Percentiles rank a stretch among this genome's conserved stretches.
Evolutionary conservation across 2,113 vertebrate species (phyloP).

Genomic region (Channa maculata): DNA sequence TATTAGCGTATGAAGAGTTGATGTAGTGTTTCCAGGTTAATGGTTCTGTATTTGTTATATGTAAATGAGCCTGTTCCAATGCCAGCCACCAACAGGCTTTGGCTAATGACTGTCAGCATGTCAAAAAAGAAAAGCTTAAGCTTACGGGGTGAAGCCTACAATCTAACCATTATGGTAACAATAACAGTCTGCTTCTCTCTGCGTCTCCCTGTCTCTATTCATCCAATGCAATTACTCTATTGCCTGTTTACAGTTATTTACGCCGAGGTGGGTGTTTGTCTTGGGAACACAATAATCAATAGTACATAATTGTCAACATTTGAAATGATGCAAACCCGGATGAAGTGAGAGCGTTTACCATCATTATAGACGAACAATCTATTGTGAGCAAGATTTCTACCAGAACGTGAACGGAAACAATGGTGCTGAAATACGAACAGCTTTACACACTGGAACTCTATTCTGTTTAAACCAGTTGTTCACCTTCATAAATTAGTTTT

Average conservation of each 20-base stretch:
- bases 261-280: conserved; percentile 17
- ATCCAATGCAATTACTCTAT: conserved; percentile 9
- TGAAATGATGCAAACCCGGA: conserved; percentile 14
- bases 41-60: conserved; percentile 54
- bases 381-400: not conserved
- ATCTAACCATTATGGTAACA: conserved; percentile 40
- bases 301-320: conserved; percentile 13
- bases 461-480: too few relatives aligned
- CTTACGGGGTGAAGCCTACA: conserved; percentile 33
- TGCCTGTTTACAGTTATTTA: conserved; percentile 15
- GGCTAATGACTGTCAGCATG: conserved; percentile 59
- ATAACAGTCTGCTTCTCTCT: conserved; percentile 33
- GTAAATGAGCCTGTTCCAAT: conserved; percentile 47
- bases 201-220: not conserved
- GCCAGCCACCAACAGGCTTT: conserved; percentile 47
- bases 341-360: not conserved
- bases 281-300: conserved; percentile 15
- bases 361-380: not conserved
- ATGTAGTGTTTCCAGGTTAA: conserved; percentile 66
- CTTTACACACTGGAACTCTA: too few relatives aligned
- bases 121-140: conserved; percentile 39
- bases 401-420: too few relatives aligned
- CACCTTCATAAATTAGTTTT: too few relatives aligned
- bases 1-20: conserved; percentile 42
- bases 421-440: too few relatives aligned